phyloP scores from a whole-genome alignment of 2,797 vertebrate genomes.

The Buphagus erythrorhynchus region DNA sequence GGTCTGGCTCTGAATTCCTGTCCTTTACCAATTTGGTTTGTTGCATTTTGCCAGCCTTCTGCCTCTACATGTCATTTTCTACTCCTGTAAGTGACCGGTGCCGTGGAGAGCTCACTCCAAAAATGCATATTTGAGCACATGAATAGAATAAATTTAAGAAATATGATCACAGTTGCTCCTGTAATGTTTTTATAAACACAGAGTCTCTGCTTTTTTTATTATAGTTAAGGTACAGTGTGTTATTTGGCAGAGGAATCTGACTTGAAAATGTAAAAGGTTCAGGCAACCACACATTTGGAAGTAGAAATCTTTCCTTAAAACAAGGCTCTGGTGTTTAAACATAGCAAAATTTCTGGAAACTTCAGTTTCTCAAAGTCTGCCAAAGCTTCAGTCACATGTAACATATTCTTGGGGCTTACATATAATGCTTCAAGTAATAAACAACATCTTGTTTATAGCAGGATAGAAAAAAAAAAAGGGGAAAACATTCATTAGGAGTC shows the following conservation, averaged over 20 bases:
- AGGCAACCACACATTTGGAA: conserved; percentile 85
- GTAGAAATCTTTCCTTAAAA: conserved; percentile 84
- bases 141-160: conserved; percentile 74
- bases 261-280: conserved; percentile 84
- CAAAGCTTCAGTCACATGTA: conserved; percentile 82
- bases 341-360: conserved; percentile 84
- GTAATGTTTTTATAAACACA: conserved; percentile 75
- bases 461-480: conserved; percentile 26
- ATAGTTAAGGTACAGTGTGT: conserved; percentile 84
- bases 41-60: conserved; percentile 57
- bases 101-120: conserved; percentile 46
- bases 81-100: conserved; percentile 62
- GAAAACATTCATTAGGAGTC: conserved; percentile 75
- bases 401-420: conserved; percentile 81
- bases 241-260: conserved; percentile 81
- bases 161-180: conserved; percentile 76
- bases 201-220: conserved; percentile 76
- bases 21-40: conserved; percentile 72
- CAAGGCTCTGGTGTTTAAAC: conserved; percentile 80
- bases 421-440: conserved; percentile 82
- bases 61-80: conserved; percentile 69
- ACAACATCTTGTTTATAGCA: conserved; percentile 82
- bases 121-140: conserved; percentile 61
- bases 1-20: conserved; percentile 74
- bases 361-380: conserved; percentile 78